Evolutionary conservation across 1,140 invertebrate genomes (phyloP).

Genomic region (Onthophagus taurus): DNA sequence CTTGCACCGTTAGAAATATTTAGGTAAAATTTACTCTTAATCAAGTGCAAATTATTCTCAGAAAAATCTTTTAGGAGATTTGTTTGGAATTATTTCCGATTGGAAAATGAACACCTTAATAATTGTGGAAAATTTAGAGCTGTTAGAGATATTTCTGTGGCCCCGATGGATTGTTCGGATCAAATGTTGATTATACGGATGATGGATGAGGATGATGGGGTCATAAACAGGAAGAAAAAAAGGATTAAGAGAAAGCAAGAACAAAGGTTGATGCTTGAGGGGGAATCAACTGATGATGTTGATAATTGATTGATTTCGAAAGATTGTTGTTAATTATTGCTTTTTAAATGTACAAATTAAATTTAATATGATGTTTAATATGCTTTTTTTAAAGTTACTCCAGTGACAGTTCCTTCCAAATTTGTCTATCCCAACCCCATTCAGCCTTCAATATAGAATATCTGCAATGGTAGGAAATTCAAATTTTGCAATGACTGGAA

Average conservation of each 20-base stretch:
- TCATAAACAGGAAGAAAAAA: slow-evolving; percentile 45
- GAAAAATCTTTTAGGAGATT: slow-evolving; percentile 50
- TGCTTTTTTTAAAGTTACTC: too few relatives aligned
- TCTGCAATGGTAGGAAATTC: too few relatives aligned
- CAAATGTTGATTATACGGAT: slow-evolving; percentile 59
- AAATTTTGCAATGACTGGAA: too few relatives aligned
- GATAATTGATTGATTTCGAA: slow-evolving; percentile 4
- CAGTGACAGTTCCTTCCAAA: too few relatives aligned
- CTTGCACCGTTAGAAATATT: slow-evolving; percentile 77
- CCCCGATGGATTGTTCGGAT: slow-evolving; percentile 69
- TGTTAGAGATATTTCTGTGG: slow-evolving; percentile 81
- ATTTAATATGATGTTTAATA: too few relatives aligned
- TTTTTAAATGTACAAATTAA: slow-evolving; percentile 1
- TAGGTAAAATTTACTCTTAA: slow-evolving; percentile 37
- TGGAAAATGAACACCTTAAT: slow-evolving; percentile 91
- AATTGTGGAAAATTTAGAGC: slow-evolving; percentile 91
- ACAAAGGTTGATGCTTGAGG: slow-evolving; percentile 43
- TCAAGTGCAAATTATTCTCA: not conserved
- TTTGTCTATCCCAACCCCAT: not conserved
- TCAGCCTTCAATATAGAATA: too few relatives aligned
- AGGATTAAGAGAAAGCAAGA: slow-evolving; percentile 47
- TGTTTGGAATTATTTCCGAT: slow-evolving; percentile 88
- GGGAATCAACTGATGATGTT: slow-evolving; percentile 12
- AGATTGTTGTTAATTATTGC: too few relatives aligned
- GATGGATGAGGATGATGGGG: slow-evolving; percentile 64